Base-by-base conservation (phyloP, 2,888 invertebrate species). In the Chironomus tentans region DNA sequence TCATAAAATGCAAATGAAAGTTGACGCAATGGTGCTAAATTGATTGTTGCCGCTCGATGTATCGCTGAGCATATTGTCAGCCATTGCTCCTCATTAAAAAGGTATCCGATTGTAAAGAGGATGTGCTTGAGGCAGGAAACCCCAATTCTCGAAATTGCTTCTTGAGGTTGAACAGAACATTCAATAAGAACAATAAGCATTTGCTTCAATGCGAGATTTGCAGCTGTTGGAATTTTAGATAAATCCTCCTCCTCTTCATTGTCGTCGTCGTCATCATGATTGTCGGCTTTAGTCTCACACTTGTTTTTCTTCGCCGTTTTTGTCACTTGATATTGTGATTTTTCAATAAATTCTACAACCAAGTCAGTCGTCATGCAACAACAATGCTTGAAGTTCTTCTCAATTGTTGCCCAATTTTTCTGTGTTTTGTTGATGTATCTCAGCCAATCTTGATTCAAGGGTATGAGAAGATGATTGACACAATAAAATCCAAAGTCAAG, bases 381-480 rank as follows among this genome's bases (percentile, higher is more conserved):
- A 81, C 95, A 96, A 81, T 97, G 97, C 81, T 97, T 97, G 81
- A 97, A 97, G 83, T 95, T 96, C 78, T 94, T 91, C 82, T 93
- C 92, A 71, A 92, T 89, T 78, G 87, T 87, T 79, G 92, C 90
- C 89, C 92, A 90, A 78, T 91, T 88, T 78, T 90, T 86, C 79
- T 89, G 89, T 5, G 90, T 88, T 79, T 91, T 90, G 15, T 89
- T 87, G 21, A 89, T 89, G 82, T 91, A 90, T 12, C 96, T 87
- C 77, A 97, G 85, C 97, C 97, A 97, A 80, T 92, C 92, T 84
- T 98, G 97, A 15, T 97, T 91, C 86, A 94, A 93, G 0, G 97
- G 97, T 75, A 98, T 85, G 6, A 98, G 84, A 73, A 97, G 85
- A 82, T 96, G 95, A 82, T 97, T 97, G 77, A 97, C 91, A 82